A percentile compares a stretch with the other conserved stretches of the same genome.
Evolutionary conservation across 1,140 invertebrate genomes (phyloP).

Genomic region (Hylaeus anthracinus): DNA sequence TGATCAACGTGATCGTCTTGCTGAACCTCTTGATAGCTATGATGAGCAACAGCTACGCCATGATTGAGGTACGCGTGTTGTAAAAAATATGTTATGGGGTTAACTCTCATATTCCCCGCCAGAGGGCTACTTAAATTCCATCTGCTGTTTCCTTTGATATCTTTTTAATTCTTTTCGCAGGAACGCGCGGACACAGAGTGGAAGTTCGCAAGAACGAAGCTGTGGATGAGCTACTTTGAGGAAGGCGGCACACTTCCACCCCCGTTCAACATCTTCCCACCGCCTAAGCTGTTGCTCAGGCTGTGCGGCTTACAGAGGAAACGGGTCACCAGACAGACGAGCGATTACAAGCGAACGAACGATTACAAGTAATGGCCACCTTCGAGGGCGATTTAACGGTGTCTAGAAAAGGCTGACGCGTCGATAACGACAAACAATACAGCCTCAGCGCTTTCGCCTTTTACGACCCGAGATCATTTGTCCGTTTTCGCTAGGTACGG

Average conservation of each 20-base stretch:
- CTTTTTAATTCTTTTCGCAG: conserved; percentile 74
- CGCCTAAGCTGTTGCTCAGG: conserved; percentile 86
- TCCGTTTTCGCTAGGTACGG: conserved; percentile 83
- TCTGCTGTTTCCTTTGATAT: not conserved
- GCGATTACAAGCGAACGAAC: conserved; percentile 79
- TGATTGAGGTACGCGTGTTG: conserved; percentile 84
- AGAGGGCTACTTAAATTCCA: too few relatives aligned
- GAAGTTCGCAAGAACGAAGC: conserved; percentile 94
- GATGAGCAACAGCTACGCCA: conserved; percentile 94
- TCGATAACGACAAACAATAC: not conserved
- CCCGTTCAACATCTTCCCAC: conserved; percentile 92
- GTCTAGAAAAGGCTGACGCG: not conserved
- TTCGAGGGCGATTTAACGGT: not conserved
- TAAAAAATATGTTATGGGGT: not conserved
- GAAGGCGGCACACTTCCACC: conserved; percentile 91
- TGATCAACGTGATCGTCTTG: conserved; percentile 92
- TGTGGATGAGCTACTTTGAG: conserved; percentile 96
- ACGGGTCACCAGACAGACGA: conserved; percentile 83
- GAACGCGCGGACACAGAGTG: conserved; percentile 93
- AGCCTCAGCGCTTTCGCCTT: not conserved
- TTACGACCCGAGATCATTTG: not conserved
- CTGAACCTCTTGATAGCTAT: conserved; percentile 94
- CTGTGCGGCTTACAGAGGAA: conserved; percentile 86
- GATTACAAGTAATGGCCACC: conserved; percentile 69
- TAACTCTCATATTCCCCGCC: too few relatives aligned